Conservation (phyloP, 2,888 invertebrate genomes). For the Acanthosepion lycidas region DNA sequence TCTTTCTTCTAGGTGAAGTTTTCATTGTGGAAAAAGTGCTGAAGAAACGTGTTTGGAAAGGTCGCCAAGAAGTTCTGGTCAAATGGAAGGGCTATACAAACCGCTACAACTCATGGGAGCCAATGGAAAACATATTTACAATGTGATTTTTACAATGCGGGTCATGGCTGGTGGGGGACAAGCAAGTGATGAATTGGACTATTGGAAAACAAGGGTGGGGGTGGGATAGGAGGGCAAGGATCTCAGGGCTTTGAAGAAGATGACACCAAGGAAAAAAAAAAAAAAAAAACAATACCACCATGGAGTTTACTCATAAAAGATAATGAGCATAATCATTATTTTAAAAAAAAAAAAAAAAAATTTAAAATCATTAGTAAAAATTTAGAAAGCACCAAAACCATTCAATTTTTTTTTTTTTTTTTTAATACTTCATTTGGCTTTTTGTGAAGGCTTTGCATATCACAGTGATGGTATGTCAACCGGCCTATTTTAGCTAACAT, state of each 20-base stretch:
- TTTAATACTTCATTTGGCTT: not conserved
- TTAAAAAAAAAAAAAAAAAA: not conserved
- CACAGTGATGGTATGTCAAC: not conserved
- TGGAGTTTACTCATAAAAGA: not conserved
- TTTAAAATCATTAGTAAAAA: conserved; percentile 22
- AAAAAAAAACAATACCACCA: not conserved
- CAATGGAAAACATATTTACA: conserved; percentile 46
- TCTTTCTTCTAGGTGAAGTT: conserved; percentile 39
- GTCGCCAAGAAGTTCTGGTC: conserved; percentile 39
- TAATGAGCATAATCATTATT: not conserved
- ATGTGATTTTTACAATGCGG: conserved; percentile 40
- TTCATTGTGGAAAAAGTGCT: conserved; percentile 44
- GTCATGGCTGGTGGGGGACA: not conserved
- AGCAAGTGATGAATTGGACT: conserved; percentile 11
- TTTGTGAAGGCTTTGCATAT: not conserved
- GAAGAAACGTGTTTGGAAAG: conserved; percentile 43
- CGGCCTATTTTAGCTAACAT: not conserved
- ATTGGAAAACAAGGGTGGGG: not conserved
- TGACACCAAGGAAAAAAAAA: not conserved
- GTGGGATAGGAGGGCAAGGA: not conserved
- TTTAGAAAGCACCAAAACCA: not conserved
- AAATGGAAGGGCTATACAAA: conserved; percentile 47
- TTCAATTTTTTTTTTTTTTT: not conserved
- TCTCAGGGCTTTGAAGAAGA: not conserved
- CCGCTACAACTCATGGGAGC: conserved; percentile 45